phyloP scores from a whole-genome alignment of 2,888 invertebrate species.

The Meteorus cinctellus region DNA sequence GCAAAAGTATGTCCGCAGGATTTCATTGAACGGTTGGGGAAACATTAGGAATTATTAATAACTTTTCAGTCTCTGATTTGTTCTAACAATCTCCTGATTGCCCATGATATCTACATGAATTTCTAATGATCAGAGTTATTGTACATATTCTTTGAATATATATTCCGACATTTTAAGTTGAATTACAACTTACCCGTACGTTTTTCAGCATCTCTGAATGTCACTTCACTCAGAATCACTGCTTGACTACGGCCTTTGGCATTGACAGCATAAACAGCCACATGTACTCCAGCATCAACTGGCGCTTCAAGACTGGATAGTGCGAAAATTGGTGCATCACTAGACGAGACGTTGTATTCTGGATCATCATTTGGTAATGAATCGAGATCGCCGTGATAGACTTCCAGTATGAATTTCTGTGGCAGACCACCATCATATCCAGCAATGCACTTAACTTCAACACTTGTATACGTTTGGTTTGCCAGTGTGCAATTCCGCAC shows the following conservation, averaged over 20 bases:
- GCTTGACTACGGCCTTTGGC: slow-evolving; percentile 86
- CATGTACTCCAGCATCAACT: slow-evolving; percentile 83
- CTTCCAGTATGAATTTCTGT: slow-evolving; percentile 88
- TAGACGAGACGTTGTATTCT: slow-evolving; percentile 78
- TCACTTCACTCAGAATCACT: slow-evolving; percentile 83
- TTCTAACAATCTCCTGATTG: no score
- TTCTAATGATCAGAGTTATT: no score
- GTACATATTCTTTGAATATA: background rate
- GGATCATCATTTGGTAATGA: slow-evolving; percentile 61
- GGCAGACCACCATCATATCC: slow-evolving; percentile 93
- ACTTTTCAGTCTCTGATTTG: no score
- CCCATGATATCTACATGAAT: no score
- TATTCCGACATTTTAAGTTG: background rate
- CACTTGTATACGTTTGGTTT: slow-evolving; percentile 89
- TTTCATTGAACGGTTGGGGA: no score
- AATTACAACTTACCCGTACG: slow-evolving; percentile 77
- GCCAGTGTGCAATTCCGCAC: slow-evolving; percentile 89
- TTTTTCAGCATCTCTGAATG: slow-evolving; percentile 87
- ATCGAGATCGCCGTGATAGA: slow-evolving; percentile 76
- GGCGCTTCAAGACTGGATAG: slow-evolving; percentile 84
- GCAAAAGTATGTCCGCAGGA: no score
- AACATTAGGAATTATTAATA: no score
- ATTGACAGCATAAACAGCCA: slow-evolving; percentile 86
- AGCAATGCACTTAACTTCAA: slow-evolving; percentile 86
- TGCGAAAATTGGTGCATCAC: slow-evolving; percentile 83